Evolutionary conservation across 1,140 invertebrate species (phyloP).

Genomic region (Pogonomyrmex californicus): DNA sequence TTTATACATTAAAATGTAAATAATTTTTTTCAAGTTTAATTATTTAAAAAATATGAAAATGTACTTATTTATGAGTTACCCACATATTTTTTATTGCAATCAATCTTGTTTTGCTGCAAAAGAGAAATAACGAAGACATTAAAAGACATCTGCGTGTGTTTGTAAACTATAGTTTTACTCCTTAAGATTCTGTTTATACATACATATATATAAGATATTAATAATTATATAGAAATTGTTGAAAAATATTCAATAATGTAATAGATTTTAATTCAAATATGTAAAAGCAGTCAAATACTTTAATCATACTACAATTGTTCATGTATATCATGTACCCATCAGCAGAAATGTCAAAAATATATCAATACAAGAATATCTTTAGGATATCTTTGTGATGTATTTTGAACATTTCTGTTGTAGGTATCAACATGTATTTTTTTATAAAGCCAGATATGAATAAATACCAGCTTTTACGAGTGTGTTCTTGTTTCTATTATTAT

Average conservation of each 20-base stretch:
- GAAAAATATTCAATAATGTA: slow-evolving; percentile 63
- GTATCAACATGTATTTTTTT: slow-evolving; percentile 85
- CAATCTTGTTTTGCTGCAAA: neutral
- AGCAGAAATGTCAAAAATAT: too few relatives aligned
- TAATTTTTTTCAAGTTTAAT: neutral
- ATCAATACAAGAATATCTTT: too few relatives aligned
- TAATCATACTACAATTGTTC: slow-evolving; percentile 71
- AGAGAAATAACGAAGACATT: neutral
- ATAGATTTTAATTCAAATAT: slow-evolving; percentile 69
- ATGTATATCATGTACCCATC: slow-evolving; percentile 74
- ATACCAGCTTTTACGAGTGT: slow-evolving; percentile 81
- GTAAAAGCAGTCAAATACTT: slow-evolving; percentile 59
- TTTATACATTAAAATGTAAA: neutral
- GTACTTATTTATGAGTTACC: neutral
- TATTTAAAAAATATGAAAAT: neutral
- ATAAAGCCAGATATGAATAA: slow-evolving; percentile 82
- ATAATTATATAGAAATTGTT: slow-evolving; percentile 64
- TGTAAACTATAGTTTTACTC: slow-evolving; percentile 47
- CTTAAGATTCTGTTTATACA: slow-evolving; percentile 17
- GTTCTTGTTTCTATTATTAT: slow-evolving; percentile 19
- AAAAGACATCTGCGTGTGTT: neutral
- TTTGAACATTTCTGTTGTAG: too few relatives aligned
- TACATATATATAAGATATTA: slow-evolving; percentile 24
- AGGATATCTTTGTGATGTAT: too few relatives aligned
- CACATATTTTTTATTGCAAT: too few relatives aligned